Evolutionary conservation across 1,140 invertebrate genomes (phyloP).

Genomic region (Idris sp.): DNA sequence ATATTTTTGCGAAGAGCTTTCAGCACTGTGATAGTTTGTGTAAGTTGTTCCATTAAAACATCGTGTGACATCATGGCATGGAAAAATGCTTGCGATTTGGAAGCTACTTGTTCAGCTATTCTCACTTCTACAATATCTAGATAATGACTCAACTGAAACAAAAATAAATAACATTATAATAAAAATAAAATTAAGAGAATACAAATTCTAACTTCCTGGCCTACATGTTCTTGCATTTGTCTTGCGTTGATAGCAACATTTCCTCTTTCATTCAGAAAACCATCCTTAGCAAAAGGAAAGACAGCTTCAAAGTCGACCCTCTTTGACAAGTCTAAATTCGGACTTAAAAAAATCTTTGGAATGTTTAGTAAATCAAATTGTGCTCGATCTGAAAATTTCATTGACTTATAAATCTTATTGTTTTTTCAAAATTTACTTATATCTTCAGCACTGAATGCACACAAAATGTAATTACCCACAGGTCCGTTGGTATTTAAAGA

Average conservation of each 20-base stretch:
- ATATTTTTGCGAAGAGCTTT: conserved; percentile 85
- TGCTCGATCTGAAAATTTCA: conserved; percentile 73
- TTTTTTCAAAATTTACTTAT: too few relatives aligned
- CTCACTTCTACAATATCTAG: conserved; percentile 96
- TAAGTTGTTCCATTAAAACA: conserved; percentile 92
- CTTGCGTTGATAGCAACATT: conserved; percentile 75
- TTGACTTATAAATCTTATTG: too few relatives aligned
- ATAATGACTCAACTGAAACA: conserved; percentile 87
- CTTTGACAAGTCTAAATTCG: conserved; percentile 89
- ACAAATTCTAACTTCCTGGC: too few relatives aligned
- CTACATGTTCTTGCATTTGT: conserved; percentile 82
- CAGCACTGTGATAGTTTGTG: conserved; percentile 88
- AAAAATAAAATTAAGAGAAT: too few relatives aligned
- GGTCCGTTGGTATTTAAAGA: conserved; percentile 59
- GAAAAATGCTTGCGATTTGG: conserved; percentile 97
- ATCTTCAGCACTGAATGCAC: too few relatives aligned
- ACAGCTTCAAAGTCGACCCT: conserved; percentile 90
- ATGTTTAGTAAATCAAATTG: conserved; percentile 83
- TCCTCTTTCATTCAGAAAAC: conserved; percentile 67
- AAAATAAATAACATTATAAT: too few relatives aligned
- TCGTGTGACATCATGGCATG: conserved; percentile 98
- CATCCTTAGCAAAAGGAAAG: conserved; percentile 82
- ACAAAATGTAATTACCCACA: conserved; percentile 59
- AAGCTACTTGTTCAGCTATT: conserved; percentile 96
- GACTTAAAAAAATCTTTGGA: conserved; percentile 92